A percentile compares a stretch with the other conserved stretches of the same genome.
These are phyloP conservation scores for Jacana jacana DNA, from an alignment of 2,113 vertebrate species.

Conservation along the genomic window DNA sequence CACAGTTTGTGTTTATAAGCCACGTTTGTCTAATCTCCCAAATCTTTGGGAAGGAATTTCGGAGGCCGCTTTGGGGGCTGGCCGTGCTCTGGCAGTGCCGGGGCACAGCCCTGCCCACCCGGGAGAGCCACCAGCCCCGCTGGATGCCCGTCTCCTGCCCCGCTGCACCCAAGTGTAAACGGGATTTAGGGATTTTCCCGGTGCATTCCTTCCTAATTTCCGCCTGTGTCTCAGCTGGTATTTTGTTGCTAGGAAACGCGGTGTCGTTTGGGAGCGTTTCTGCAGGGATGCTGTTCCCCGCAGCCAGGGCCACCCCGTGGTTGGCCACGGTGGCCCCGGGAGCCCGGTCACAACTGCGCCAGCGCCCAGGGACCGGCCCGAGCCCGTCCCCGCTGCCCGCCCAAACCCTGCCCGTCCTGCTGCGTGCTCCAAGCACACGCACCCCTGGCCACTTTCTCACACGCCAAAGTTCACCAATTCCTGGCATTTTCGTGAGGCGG, in stretches of 20 bases:
- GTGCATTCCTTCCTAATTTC: constrained; percentile 44
- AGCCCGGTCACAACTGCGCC: not conserved
- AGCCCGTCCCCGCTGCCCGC: not conserved
- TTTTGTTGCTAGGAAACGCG: constrained; percentile 33
- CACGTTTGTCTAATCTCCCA: constrained; percentile 44
- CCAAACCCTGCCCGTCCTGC: not conserved
- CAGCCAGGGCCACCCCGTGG: not conserved
- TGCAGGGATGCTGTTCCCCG: not conserved
- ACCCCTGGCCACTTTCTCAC: not conserved
- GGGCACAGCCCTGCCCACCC: not conserved
- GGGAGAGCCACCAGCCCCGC: not conserved
- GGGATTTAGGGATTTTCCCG: constrained; percentile 25
- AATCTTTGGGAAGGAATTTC: constrained; percentile 41
- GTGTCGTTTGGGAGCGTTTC: not conserved
- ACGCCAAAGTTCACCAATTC: not conserved
- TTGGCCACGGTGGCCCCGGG: not conserved
- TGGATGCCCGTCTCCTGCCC: not conserved
- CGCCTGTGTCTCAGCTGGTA: not conserved
- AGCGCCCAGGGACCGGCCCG: not conserved
- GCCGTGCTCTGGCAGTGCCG: rapidly evolving
- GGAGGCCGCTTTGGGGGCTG: constrained; percentile 13
- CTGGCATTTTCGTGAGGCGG: not conserved
- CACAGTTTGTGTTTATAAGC: constrained; percentile 56
- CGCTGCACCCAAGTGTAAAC: rapidly evolving
- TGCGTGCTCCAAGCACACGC: not conserved